Evolutionary conservation across 2,797 vertebrate genomes (phyloP), one percentile per base, ranked within the genome.

Genomic region (Sylvia borin): DNA sequence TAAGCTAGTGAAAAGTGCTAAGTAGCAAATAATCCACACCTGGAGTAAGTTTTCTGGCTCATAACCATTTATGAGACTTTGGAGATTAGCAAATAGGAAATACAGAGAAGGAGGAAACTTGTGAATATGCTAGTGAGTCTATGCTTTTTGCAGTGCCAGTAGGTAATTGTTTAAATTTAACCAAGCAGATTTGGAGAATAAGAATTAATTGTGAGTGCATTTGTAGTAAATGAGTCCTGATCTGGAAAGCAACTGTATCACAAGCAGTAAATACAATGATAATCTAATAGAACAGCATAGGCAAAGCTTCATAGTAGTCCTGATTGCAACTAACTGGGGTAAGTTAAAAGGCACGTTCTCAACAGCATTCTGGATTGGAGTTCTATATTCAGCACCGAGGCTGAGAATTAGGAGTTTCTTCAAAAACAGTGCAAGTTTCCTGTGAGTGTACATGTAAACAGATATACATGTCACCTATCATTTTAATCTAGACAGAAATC

Each of bases 61-160:
- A 76, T 64, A 91, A 86, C 55, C 11, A 26, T 86, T 94, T 93
- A 88, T 55, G 60, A 88, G 80, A 42, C 48, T 57, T 93, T 50
- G n/a, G 79, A 84, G 85, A 85, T 94, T 54, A 86, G 25, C 34
- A 81, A 94, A 88, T 25, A 93, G 64, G 64, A 86, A 72, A 73
- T 85, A 75, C 26, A 83, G 47, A 84, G 62, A 62, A 85, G 32
- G 25, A 75, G 87, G 65, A 85, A 61, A 75, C 36, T 51, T 72
- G 31, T 75, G 61, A 94, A 72, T 73, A 47, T 48, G 13, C 4
- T 51, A 58, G 36, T 66, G 38, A 88, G 22, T 36, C 38, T 71
- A 6, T 47, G 75, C 29, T 78, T 92, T 96, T 91, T 81, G 8
- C 45, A 34, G 9, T 31, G 27, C 21, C n/a, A 29, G 13, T 51